These are phyloP conservation scores for Sylvicola cinctus DNA, from an alignment of 2,888 invertebrate genomes.

Conservation along the genomic window DNA sequence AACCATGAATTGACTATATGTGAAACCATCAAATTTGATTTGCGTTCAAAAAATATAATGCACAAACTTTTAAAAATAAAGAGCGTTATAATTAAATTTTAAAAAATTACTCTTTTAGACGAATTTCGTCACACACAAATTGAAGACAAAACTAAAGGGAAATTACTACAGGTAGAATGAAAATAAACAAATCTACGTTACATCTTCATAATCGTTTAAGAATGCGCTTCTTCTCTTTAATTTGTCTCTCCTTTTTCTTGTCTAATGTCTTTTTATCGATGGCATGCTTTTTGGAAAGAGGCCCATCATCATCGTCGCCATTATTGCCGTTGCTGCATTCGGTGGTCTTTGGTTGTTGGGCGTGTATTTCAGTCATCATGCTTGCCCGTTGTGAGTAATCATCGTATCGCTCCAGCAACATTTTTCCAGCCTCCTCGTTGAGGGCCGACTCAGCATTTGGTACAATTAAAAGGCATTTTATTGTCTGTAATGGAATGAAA, in stretches of 20 bases:
- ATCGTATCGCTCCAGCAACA: constrained; percentile 80
- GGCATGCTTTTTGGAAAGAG: constrained; percentile 70
- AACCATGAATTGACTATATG: no score
- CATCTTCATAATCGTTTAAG: constrained; percentile 73
- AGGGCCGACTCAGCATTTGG: constrained; percentile 94
- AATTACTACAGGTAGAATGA: no score
- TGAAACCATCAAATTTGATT: no score
- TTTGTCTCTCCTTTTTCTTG: constrained; percentile 41
- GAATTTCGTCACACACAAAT: no score
- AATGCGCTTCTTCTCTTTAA: constrained; percentile 70
- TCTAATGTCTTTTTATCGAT: constrained; percentile 56
- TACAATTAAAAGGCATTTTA: constrained; percentile 88
- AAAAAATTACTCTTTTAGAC: no score
- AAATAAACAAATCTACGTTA: no score
- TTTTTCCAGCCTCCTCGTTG: constrained; percentile 90
- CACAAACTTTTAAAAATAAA: no score
- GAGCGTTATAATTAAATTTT: no score
- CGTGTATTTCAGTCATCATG: constrained; percentile 85
- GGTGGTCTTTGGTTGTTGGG: constrained; percentile 23
- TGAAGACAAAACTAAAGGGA: no score
- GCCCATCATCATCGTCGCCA: constrained; percentile 34
- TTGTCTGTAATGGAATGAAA: constrained; percentile 34
- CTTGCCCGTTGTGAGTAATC: constrained; percentile 75
- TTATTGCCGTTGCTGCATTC: constrained; percentile 1
- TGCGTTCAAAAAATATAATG: no score